Conservation (phyloP, 2,888 invertebrate genomes). For the Dascillus cervinus region DNA sequence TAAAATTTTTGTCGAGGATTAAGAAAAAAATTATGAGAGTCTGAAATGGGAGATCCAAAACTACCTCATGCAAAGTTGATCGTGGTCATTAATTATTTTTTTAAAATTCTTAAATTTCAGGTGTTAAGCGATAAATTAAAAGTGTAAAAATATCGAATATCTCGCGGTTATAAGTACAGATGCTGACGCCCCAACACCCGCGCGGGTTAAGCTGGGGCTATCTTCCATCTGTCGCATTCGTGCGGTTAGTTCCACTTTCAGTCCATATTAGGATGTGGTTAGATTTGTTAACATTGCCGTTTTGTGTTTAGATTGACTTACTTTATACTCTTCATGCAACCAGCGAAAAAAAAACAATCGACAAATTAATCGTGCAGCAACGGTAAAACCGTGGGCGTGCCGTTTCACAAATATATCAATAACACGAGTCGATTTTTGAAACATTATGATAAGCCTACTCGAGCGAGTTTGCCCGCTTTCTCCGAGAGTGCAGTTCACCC, state of each 20-base stretch:
- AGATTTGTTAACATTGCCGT: conserved; percentile 20
- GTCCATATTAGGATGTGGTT: conserved; percentile 19
- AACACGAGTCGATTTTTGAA: too few relatives aligned
- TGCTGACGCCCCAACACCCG: conserved; percentile 13
- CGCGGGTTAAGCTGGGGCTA: conserved; percentile 13
- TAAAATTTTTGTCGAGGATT: too few relatives aligned
- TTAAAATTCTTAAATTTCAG: too few relatives aligned
- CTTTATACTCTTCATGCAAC: conserved; percentile 16
- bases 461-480: conserved; percentile 18
- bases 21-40: too few relatives aligned
- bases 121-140: too few relatives aligned
- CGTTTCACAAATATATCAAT: too few relatives aligned
- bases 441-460: conserved; percentile 19
- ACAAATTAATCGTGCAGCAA: too few relatives aligned
- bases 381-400: too few relatives aligned
- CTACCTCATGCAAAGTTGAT: too few relatives aligned
- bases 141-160: conserved; percentile 15
- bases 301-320: conserved; percentile 20
- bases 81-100: too few relatives aligned
- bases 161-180: conserved; percentile 12
- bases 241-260: conserved; percentile 17
- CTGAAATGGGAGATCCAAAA: too few relatives aligned
- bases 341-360: too few relatives aligned
- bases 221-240: conserved; percentile 17
- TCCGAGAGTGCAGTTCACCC: conserved; percentile 20